A percentile compares a stretch with the other conserved stretches of the same genome.
Conservation (phyloP, 2,113 vertebrate species). For the Hylia prasina region DNA sequence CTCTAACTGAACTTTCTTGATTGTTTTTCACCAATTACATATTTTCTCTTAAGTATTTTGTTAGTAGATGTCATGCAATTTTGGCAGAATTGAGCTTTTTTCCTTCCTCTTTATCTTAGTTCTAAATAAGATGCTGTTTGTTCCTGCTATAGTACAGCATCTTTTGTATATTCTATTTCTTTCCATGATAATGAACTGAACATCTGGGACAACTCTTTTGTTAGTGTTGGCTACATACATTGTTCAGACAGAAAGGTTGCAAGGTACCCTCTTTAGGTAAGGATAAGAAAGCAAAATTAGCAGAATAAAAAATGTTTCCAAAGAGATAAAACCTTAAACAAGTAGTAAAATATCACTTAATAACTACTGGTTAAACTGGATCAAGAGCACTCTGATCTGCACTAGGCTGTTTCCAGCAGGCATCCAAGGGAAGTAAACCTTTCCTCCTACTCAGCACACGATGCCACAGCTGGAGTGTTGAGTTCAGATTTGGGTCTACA, state of each 20-base stretch:
- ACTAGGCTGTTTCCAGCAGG: neutral
- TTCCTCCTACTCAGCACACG: neutral
- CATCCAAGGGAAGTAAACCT: neutral
- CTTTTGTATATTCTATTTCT: neutral
- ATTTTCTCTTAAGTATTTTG: neutral
- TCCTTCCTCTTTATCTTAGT: neutral
- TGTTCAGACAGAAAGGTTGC: neutral
- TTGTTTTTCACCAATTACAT: neutral
- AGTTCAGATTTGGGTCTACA: neutral
- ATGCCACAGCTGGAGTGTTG: neutral
- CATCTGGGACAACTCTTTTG: neutral
- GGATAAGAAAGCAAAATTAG: neutral
- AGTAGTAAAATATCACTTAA: neutral
- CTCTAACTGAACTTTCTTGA: neutral
- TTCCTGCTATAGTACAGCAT: rapidly evolving
- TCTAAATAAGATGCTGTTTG: neutral
- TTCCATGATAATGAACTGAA: neutral
- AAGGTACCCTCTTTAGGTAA: neutral
- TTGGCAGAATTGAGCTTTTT: neutral
- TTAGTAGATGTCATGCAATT: neutral
- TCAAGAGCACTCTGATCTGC: neutral
- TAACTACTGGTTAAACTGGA: neutral
- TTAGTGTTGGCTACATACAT: neutral
- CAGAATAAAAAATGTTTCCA: neutral
- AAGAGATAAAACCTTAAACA: neutral